phyloP scores from a whole-genome alignment of 2,797 vertebrate species.

The Molossus molossus region DNA sequence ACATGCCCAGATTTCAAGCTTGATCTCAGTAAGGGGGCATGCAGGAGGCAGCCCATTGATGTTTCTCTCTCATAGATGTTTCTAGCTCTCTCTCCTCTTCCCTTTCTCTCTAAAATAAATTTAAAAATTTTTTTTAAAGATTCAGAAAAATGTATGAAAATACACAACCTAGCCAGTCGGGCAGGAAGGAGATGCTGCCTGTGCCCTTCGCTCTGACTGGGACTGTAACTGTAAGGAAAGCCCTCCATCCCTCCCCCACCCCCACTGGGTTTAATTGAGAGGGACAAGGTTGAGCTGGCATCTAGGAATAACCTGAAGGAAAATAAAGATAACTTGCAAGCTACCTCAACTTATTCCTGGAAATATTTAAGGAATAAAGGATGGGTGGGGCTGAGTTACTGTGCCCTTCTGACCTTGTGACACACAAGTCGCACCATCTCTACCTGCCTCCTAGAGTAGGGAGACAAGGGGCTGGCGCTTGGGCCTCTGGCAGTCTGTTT shows the following conservation, averaged over 20 bases:
- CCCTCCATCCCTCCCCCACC: background rate
- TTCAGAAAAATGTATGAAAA: background rate
- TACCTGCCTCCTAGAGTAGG: background rate
- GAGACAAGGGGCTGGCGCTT: background rate
- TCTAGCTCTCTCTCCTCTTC: background rate
- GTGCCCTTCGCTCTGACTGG: background rate
- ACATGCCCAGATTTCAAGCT: too few species aligned
- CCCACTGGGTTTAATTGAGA: background rate
- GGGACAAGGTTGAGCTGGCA: background rate
- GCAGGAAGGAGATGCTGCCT: background rate
- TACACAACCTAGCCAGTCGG: background rate
- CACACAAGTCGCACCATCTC: background rate
- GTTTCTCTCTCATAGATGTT: too few species aligned
- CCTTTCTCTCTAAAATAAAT: too few species aligned
- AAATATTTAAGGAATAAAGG: background rate
- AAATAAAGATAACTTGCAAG: background rate
- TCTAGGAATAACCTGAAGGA: background rate
- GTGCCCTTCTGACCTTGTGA: background rate
- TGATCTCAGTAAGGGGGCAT: too few species aligned
- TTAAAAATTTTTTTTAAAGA: background rate
- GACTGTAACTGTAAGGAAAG: background rate
- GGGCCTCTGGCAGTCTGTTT: background rate
- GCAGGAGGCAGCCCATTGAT: too few species aligned
- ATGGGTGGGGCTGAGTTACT: background rate
- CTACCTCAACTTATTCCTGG: background rate